Evolutionary conservation across 2,888 invertebrate genomes (phyloP).

Genomic region (Drosophila gaucha): DNA sequence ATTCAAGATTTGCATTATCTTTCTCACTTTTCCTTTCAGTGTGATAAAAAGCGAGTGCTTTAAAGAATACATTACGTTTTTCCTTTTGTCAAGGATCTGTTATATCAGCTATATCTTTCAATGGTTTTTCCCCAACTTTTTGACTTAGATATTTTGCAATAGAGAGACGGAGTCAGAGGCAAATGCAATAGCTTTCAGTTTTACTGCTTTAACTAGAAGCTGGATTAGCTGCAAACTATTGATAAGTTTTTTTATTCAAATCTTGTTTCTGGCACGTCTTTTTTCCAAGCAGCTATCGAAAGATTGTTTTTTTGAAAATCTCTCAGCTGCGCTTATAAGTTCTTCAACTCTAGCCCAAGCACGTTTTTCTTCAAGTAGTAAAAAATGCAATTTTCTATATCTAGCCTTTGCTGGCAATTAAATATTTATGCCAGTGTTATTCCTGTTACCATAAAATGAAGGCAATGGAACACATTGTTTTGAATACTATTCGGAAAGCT

Average conservation of each 20-base stretch:
- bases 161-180: background rate
- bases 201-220: background rate
- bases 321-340: background rate
- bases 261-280: background rate
- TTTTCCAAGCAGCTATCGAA: background rate
- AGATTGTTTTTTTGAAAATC: no score
- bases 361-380: constrained; percentile 4
- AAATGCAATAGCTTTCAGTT: background rate
- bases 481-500: no score
- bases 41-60: no score
- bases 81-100: no score
- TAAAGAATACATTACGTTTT: no score
- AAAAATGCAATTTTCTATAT: background rate
- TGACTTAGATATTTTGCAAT: no score
- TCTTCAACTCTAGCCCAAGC: background rate
- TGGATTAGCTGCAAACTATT: background rate
- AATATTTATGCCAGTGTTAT: background rate
- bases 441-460: background rate
- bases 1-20: background rate
- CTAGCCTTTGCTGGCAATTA: background rate
- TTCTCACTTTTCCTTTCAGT: background rate
- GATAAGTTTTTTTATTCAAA: background rate
- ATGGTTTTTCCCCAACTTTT: no score
- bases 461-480: background rate
- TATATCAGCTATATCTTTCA: no score